These are phyloP conservation scores for Plebejus melissa DNA, from an alignment of 2,888 invertebrate species.

Conservation along the genomic window DNA sequence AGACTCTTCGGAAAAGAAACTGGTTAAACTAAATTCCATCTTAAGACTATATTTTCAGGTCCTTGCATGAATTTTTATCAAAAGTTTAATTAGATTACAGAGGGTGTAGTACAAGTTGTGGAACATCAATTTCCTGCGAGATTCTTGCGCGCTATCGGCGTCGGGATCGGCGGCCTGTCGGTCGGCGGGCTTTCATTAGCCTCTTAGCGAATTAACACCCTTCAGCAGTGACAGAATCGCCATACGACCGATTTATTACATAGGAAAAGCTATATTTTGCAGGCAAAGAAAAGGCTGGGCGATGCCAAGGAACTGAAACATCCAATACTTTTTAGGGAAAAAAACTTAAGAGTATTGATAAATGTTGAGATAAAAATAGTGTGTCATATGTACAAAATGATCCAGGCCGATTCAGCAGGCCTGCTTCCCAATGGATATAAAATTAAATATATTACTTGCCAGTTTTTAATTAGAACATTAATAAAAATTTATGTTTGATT, in stretches of 20 bases:
- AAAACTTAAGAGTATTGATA: not conserved
- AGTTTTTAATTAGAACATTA: too few species aligned
- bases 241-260: conserved; percentile 6
- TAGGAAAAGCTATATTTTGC: not conserved
- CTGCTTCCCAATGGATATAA: too few species aligned
- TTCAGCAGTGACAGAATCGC: conserved; percentile 33
- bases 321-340: not conserved
- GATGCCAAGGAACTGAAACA: not conserved
- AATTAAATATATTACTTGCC: too few species aligned
- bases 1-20: too few species aligned
- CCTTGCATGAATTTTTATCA: not conserved
- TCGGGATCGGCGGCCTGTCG: conserved; percentile 57
- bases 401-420: too few species aligned
- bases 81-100: conserved; percentile 29
- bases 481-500: too few species aligned
- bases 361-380: too few species aligned
- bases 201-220: conserved; percentile 39
- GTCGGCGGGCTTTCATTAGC: conserved; percentile 74
- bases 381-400: too few species aligned
- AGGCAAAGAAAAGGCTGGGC: not conserved
- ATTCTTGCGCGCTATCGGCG: conserved; percentile 66
- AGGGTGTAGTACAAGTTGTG: conserved; percentile 50
- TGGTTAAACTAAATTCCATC: not conserved
- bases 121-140: conserved; percentile 73
- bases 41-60: not conserved